Evolutionary conservation across 1,140 invertebrate genomes (phyloP).

Genomic region (Calephelis virginiensis): DNA sequence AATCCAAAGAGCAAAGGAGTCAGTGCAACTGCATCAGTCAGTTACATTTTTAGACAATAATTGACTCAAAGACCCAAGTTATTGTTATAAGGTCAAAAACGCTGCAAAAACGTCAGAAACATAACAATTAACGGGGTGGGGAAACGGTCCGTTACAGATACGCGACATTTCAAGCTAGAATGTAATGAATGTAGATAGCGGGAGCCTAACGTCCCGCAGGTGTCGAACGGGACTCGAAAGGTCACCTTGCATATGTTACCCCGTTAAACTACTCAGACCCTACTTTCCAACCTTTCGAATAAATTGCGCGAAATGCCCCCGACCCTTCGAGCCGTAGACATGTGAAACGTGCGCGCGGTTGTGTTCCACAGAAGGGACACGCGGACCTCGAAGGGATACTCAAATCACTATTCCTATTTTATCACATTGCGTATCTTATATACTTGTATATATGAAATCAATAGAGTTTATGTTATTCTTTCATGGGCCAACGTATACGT

Average conservation of each 20-base stretch:
- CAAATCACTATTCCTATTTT: neutral
- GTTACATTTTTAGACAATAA: too few relatives aligned
- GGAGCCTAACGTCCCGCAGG: constrained; percentile 60
- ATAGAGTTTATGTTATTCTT: too few relatives aligned
- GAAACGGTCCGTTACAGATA: constrained; percentile 32
- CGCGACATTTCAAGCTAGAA: constrained; percentile 25
- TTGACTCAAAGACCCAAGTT: neutral
- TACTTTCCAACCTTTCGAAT: constrained; percentile 23
- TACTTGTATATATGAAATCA: too few relatives aligned
- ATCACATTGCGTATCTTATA: too few relatives aligned
- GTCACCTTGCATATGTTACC: constrained; percentile 47
- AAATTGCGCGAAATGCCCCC: constrained; percentile 29
- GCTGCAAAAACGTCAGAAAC: neutral
- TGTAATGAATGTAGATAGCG: constrained; percentile 44
- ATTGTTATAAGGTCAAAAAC: neutral
- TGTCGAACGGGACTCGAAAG: constrained; percentile 63
- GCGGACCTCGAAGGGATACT: neutral
- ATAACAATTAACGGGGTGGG: constrained; percentile 10
- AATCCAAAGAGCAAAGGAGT: too few relatives aligned
- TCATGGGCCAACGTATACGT: too few relatives aligned
- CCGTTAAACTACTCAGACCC: constrained; percentile 35
- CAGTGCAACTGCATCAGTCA: too few relatives aligned
- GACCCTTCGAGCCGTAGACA: constrained; percentile 3
- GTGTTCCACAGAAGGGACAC: neutral
- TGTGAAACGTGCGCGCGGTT: neutral